Evolutionary conservation across 2,888 invertebrate genomes (phyloP), one percentile per base, ranked within the genome.

Genomic region (Zonitis immaculata): DNA sequence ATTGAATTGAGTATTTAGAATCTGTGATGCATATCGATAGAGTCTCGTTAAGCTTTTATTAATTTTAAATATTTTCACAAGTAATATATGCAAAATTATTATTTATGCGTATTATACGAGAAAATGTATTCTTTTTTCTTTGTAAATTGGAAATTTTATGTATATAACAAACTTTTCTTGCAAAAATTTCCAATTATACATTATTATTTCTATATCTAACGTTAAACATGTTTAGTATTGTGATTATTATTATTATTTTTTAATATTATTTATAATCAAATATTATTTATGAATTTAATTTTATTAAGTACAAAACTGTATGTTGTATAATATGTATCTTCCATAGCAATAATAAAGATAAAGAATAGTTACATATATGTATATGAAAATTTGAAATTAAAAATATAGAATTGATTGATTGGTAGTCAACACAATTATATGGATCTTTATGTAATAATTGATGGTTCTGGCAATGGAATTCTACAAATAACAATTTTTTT

Each of bases 1-100:
- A 46, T 27, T 59, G 51, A 58, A 54, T 61, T 65, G 64, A 72
- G 68, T 73, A 72, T 72, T 72, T 73, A 71, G 69, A 69, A 73
- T 71, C 73, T 74, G 74, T 74, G 73, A 74, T 74, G 72, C 73
- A 73, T 73, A 73, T 74, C 73, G 72, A 64, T 66, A 66, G 59
- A 49, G 51, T 55, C 51, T 45, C 49, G 35, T 49, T 51, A 52
- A 55, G 48, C 56, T 55, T 56, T 57, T 55, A 55, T 56, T 54
- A 54, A 54, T 56, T 54, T 59, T 49, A 47, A 30, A 56, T 59
- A 50, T 52, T 57, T 55, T 62, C 57, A 60, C 60, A 58, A 58
- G 54, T 52, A 52, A 30, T 54, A 53, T n/a, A n/a, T n/a, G n/a
- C n/a, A n/a, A n/a, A n/a, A n/a, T n/a, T n/a, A n/a, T n/a, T n/a